These are phyloP conservation scores for Sesamia nonagrioides DNA, from an alignment of 1,140 invertebrate species.

Conservation along the genomic window DNA sequence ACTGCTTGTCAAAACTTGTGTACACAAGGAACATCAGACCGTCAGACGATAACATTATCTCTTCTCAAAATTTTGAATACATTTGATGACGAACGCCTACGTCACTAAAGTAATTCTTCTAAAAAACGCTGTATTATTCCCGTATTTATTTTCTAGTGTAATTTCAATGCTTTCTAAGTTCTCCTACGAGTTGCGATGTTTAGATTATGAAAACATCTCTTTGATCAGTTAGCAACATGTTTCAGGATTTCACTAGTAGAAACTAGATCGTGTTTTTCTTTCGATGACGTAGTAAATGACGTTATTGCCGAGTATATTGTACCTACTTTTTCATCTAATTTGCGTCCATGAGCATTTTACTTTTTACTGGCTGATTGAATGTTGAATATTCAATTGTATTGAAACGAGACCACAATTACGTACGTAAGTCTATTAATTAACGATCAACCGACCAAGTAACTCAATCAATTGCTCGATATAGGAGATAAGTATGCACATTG, in stretches of 20 bases:
- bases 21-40: slow-evolving; percentile 20
- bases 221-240: slow-evolving; percentile 36
- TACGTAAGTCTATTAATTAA: slow-evolving; percentile 31
- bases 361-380: neutral
- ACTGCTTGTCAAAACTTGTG: slow-evolving; percentile 28
- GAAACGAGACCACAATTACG: slow-evolving; percentile 13
- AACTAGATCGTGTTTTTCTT: slow-evolving; percentile 11
- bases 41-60: neutral
- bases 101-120: neutral
- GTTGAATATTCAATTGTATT: neutral
- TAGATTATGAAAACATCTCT: slow-evolving; percentile 24
- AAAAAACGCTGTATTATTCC: neutral
- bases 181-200: slow-evolving; percentile 8
- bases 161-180: neutral
- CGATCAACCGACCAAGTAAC: slow-evolving; percentile 21
- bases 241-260: slow-evolving; percentile 7
- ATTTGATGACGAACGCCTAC: neutral
- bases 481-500: slow-evolving; percentile 38
- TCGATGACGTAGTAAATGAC: neutral
- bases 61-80: neutral
- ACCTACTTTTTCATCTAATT: neutral
- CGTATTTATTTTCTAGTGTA: neutral
- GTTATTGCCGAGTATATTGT: neutral
- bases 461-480: slow-evolving; percentile 39
- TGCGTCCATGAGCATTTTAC: neutral